Conservation (phyloP, 2,797 vertebrate species). For the Vespertilio murinus region DNA sequence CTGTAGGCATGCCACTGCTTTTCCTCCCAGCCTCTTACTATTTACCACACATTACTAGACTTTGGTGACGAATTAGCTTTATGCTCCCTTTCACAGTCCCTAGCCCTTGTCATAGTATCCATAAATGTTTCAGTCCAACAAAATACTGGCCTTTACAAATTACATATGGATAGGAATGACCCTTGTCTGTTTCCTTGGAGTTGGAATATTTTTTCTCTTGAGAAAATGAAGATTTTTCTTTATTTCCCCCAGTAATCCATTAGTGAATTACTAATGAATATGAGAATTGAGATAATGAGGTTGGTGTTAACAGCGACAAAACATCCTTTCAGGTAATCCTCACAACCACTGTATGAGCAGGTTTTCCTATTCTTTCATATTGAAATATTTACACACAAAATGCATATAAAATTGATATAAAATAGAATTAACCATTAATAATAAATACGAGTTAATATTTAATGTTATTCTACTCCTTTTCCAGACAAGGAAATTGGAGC, state of each 20-base stretch:
- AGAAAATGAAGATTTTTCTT: neutral
- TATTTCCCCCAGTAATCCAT: neutral
- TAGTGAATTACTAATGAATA: neutral
- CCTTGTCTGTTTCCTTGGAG: neutral
- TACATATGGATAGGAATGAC: neutral
- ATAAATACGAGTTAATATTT: slow-evolving; percentile 58
- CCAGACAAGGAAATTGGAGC: neutral
- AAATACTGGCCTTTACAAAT: neutral
- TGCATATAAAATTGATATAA: neutral
- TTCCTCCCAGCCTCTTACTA: neutral
- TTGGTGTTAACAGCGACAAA: neutral
- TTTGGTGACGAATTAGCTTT: neutral
- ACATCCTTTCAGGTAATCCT: neutral
- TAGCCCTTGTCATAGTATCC: accelerated
- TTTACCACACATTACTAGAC: neutral
- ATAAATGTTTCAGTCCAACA: neutral
- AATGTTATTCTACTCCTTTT: slow-evolving; percentile 10
- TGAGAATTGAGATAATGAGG: neutral
- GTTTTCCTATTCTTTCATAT: neutral
- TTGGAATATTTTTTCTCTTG: neutral
- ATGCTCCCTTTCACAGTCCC: neutral
- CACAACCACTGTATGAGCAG: neutral
- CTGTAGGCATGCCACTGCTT: accelerated
- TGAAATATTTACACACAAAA: slow-evolving; percentile 23
- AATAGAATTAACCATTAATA: neutral